A percentile compares a stretch with the other conserved stretches of the same genome.
Evolutionary conservation across 2,797 vertebrate genomes (phyloP).

Genomic region (Sebastes taczanowskii): DNA sequence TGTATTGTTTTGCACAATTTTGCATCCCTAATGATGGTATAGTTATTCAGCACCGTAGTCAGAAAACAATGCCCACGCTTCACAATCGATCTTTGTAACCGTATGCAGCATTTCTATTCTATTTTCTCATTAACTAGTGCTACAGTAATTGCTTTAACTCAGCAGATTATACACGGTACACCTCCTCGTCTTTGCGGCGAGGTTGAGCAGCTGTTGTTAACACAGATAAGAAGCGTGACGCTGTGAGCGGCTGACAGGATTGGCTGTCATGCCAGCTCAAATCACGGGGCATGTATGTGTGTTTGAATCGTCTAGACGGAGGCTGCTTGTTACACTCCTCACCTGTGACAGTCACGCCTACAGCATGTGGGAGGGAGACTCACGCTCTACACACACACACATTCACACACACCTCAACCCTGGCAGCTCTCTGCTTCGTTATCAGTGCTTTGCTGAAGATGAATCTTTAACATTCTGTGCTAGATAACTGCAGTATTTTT

Average conservation of each 20-base stretch:
- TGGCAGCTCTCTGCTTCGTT: neutral
- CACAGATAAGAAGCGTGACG: conserved; percentile 50
- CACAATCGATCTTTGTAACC: neutral
- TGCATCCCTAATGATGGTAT: neutral
- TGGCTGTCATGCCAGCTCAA: conserved; percentile 49
- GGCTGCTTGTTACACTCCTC: conserved; percentile 50
- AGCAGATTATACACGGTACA: conserved; percentile 46
- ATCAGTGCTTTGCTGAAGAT: neutral
- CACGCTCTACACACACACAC: neutral
- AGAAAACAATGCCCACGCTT: neutral
- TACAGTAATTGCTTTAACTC: conserved; percentile 45
- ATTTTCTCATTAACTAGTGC: conserved; percentile 19
- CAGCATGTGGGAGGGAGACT: conserved; percentile 14
- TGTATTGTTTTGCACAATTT: conserved; percentile 5
- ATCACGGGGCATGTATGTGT: conserved; percentile 30
- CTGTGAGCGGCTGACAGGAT: conserved; percentile 43
- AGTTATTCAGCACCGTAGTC: neutral
- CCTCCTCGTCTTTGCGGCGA: conserved; percentile 32
- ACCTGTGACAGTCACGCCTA: conserved; percentile 58
- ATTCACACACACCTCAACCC: neutral
- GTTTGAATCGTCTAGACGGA: conserved; percentile 36
- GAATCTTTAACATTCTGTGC: neutral
- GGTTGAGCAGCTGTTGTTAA: conserved; percentile 47
- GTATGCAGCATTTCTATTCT: neutral
- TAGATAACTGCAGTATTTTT: neutral